Base-by-base conservation (phyloP, 2,113 vertebrate species). In the Xenopus laevis region DNA sequence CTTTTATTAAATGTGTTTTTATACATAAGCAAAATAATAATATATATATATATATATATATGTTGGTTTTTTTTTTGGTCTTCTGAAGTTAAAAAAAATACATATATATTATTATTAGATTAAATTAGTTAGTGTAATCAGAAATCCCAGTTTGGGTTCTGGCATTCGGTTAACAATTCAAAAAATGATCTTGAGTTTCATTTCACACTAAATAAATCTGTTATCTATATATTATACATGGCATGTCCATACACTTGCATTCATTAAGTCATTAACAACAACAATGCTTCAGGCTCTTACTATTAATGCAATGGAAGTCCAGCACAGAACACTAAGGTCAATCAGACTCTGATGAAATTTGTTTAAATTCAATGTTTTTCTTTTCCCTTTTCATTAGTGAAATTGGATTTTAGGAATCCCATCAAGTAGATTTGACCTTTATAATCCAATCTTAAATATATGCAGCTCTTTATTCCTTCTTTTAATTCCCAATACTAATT, bases 351-450 rank as follows among this genome's bases (percentile, higher is more conserved):
- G 27, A 11, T 18, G 45, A 47, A 71, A 30, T 53, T 71, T 15
- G 30, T 63, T 65, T 40, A 20, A 72, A 65, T 58, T 73, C 58
- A 33, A 13, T 74, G 53, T 59, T 74, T 67, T n/a, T 72, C 53
- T 45, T 7, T 4, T 40, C 33, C 15, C 45, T 55, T 59, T 59
- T 46, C 64, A 68, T 67, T 50, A 75, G 55, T 4, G 17, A 52
- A 68, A 74, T 60, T 74, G 55, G 20, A 76, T 70, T 76, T 45
- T 23, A 57, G 46, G 59, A 68, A 69, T 76, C 27, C 59, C 57
- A 63, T 76, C 30, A 76, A 69, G 66, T 21, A 60, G 17, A 17
- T 69, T 69, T 75, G 73, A 75, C 73, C 65, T 76, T 64, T 76
- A 64, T 70, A 62, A 64, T 64, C 66, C 30, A 64, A 76, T 63